A percentile compares a stretch with the other conserved stretches of the same genome.
phyloP scores from a whole-genome alignment of 2,113 vertebrate genomes.

The Candoia aspera region DNA sequence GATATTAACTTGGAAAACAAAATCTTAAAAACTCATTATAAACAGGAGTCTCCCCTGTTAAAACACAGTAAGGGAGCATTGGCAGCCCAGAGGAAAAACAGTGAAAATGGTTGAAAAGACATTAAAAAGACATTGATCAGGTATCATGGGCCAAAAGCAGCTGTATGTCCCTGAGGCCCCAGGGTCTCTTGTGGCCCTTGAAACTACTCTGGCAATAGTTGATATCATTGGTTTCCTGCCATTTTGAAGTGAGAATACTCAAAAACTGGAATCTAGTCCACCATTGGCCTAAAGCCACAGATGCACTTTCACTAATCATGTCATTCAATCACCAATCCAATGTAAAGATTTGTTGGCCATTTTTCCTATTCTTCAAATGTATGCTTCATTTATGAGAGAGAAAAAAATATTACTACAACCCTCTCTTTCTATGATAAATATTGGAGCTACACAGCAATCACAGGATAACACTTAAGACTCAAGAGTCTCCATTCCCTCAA shows the following conservation, averaged over 20 bases:
- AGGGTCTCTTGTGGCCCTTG: not conserved
- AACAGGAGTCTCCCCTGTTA: not conserved
- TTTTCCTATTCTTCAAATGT: not conserved
- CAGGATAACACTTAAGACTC: not conserved
- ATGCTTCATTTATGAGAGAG: not conserved
- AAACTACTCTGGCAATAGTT: not conserved
- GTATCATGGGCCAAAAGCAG: not conserved
- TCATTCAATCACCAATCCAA: not conserved
- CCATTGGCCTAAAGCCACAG: not conserved
- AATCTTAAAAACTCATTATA: not conserved
- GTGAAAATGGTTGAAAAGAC: not conserved
- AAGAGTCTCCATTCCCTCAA: not conserved
- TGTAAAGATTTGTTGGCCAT: not conserved
- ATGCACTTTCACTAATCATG: not conserved
- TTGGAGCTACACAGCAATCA: not conserved
- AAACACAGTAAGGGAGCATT: not conserved
- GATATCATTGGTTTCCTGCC: not conserved
- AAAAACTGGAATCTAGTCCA: not conserved
- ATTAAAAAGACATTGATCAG: not conserved
- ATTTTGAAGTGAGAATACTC: not conserved
- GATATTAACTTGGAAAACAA: not conserved
- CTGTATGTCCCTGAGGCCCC: not conserved
- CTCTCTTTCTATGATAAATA: not conserved
- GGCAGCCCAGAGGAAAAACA: not conserved
- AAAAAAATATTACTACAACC: not conserved